Percentiles rank a stretch among this genome's conserved stretches.
Evolutionary conservation across 2,888 invertebrate species (phyloP).

Genomic region (Cerastis rubricosa): DNA sequence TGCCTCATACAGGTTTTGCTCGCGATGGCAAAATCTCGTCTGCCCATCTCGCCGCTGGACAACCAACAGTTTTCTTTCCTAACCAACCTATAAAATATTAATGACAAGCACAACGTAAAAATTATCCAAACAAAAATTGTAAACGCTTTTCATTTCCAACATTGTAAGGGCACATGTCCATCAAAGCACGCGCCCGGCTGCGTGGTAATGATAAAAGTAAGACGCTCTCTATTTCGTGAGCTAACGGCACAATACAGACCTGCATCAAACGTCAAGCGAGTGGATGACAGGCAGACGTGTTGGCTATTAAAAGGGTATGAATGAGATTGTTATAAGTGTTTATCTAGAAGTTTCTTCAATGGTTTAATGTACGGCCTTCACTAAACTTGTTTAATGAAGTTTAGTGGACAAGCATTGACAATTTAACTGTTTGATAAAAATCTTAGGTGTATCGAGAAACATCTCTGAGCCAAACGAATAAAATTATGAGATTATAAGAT

Average conservation of each 20-base stretch:
- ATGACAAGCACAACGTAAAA: background rate
- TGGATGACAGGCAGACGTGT: conserved; percentile 49
- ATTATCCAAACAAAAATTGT: background rate
- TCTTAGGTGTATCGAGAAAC: background rate
- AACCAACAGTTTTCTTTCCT: background rate
- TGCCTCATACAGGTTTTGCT: background rate
- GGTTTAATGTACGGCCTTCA: conserved; percentile 25
- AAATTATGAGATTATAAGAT: too few relatives aligned
- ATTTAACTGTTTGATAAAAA: background rate
- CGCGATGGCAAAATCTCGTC: background rate
- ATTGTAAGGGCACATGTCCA: conserved; percentile 35
- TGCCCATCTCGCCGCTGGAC: background rate
- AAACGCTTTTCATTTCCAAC: conserved; percentile 7
- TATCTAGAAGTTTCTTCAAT: conserved; percentile 23
- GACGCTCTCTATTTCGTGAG: conserved; percentile 41
- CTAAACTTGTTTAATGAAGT: conserved; percentile 25
- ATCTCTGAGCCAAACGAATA: background rate
- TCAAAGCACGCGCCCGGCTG: conserved; percentile 25
- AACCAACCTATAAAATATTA: background rate
- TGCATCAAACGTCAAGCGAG: conserved; percentile 51
- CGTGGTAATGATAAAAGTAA: conserved; percentile 46
- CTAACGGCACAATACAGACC: conserved; percentile 46
- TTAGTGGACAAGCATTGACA: background rate
- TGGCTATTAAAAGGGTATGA: conserved; percentile 43
- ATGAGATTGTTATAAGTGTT: conserved; percentile 19